Evolutionary conservation across 2,888 invertebrate genomes (phyloP).

Genomic region (Ecdyonurus torrentis): DNA sequence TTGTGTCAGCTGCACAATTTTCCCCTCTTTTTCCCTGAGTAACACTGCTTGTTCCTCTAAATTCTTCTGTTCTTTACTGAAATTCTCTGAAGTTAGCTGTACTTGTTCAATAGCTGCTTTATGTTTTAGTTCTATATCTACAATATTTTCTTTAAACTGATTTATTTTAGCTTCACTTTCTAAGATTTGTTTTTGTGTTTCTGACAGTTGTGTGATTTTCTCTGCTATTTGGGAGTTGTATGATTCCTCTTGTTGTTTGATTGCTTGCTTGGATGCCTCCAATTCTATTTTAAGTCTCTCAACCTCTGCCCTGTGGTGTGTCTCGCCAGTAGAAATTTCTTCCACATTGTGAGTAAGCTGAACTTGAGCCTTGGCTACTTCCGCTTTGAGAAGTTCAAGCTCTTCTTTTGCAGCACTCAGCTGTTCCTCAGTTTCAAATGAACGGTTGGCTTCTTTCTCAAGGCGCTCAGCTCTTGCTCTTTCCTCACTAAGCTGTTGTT

Average conservation of each 20-base stretch:
- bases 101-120: slow-evolving; percentile 16
- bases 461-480: background rate
- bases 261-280: background rate
- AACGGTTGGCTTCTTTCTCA: background rate
- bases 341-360: background rate
- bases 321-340: background rate
- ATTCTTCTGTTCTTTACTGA: slow-evolving; percentile 9
- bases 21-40: slow-evolving; percentile 17
- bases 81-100: slow-evolving; percentile 10
- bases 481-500: slow-evolving; percentile 9
- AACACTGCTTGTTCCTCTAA: slow-evolving; percentile 11
- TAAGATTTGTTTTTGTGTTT: slow-evolving; percentile 27
- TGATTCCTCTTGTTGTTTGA: background rate
- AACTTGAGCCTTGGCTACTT: slow-evolving; percentile 1
- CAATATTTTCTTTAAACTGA: slow-evolving; percentile 22
- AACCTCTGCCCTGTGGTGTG: background rate
- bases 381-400: background rate
- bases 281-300: slow-evolving; percentile 8
- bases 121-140: slow-evolving; percentile 33
- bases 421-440: background rate
- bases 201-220: slow-evolving; percentile 4
- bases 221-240: background rate
- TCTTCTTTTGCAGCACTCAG: background rate
- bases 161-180: slow-evolving; percentile 30
- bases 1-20: slow-evolving; percentile 16